Evolutionary conservation across 2,888 invertebrate species (phyloP).

Genomic region (Dermolepida albohirtum): DNA sequence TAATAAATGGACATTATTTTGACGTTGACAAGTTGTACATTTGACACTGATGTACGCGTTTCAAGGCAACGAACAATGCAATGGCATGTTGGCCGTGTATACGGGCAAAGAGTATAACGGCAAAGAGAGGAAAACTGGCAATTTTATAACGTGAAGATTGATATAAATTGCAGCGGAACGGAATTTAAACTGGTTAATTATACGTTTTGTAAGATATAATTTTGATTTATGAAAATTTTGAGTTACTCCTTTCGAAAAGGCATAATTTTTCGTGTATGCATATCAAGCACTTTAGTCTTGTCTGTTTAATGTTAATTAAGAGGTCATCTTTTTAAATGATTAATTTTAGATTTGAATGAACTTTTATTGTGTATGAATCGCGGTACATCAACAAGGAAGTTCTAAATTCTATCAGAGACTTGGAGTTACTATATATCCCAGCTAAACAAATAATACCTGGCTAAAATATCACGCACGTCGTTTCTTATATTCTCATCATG

Average conservation of each 20-base stretch:
- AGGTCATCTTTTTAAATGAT: too few relatives aligned
- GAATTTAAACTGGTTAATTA: slow-evolving; percentile 35
- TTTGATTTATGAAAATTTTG: slow-evolving; percentile 31
- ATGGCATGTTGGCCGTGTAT: not conserved
- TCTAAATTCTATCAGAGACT: too few relatives aligned
- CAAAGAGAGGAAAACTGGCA: slow-evolving; percentile 1
- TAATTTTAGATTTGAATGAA: too few relatives aligned
- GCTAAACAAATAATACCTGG: slow-evolving; percentile 31
- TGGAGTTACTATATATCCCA: slow-evolving; percentile 32
- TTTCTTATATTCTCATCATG: slow-evolving; percentile 9
- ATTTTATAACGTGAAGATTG: slow-evolving; percentile 22
- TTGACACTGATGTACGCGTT: slow-evolving; percentile 40
- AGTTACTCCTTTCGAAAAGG: not conserved
- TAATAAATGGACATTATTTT: slow-evolving; percentile 40
- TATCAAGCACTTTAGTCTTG: too few relatives aligned
- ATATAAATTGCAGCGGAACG: slow-evolving; percentile 25
- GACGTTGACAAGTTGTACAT: slow-evolving; percentile 38
- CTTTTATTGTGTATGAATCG: too few relatives aligned
- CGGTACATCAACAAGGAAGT: too few relatives aligned
- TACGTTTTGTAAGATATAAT: slow-evolving; percentile 20
- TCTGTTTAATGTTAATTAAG: too few relatives aligned
- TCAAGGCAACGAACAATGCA: slow-evolving; percentile 24
- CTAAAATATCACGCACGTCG: slow-evolving; percentile 32
- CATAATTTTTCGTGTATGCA: too few relatives aligned
- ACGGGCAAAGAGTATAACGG: too few relatives aligned